Percentiles rank a stretch among this genome's conserved stretches.
Conservation (phyloP, 2,797 vertebrate species). For the Bucorvus abyssinicus region DNA sequence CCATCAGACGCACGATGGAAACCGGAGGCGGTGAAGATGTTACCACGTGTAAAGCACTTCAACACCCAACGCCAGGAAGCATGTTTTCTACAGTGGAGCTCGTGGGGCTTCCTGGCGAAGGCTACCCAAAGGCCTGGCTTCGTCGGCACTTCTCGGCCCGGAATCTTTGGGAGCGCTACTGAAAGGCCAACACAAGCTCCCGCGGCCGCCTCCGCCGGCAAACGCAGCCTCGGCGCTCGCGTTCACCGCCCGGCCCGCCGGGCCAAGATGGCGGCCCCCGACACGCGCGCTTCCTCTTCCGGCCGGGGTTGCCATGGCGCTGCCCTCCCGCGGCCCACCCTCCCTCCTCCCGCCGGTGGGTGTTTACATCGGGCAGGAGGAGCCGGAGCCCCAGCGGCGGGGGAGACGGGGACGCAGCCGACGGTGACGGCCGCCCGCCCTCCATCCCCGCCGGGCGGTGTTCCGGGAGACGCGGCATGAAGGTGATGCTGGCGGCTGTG, state of each 20-base stretch:
- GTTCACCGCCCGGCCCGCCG: too few species aligned
- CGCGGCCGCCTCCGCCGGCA: background rate
- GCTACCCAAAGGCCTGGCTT: background rate
- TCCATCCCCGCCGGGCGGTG: background rate
- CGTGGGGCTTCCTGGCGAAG: fast-evolving
- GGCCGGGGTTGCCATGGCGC: constrained; percentile 55
- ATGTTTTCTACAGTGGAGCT: fast-evolving
- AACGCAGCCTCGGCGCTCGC: fast-evolving
- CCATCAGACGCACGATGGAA: too few species aligned
- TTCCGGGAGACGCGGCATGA: constrained; percentile 48
- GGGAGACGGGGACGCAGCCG: background rate
- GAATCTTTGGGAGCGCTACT: fast-evolving
- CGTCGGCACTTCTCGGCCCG: fast-evolving
- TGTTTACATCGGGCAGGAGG: constrained; percentile 56
- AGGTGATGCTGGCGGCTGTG: constrained; percentile 40
- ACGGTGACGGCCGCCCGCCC: background rate
- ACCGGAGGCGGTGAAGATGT: fast-evolving
- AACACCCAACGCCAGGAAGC: fast-evolving
- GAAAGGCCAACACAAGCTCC: background rate
- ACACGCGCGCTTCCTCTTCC: constrained; percentile 47
- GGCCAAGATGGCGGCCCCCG: constrained; percentile 10
- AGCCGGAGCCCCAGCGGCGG: background rate
- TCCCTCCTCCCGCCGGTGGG: background rate
- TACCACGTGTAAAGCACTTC: background rate
- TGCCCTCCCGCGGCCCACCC: constrained; percentile 10